These are phyloP conservation scores for Cenopis cana DNA, from an alignment of 2,888 invertebrate species.

Conservation along the genomic window DNA sequence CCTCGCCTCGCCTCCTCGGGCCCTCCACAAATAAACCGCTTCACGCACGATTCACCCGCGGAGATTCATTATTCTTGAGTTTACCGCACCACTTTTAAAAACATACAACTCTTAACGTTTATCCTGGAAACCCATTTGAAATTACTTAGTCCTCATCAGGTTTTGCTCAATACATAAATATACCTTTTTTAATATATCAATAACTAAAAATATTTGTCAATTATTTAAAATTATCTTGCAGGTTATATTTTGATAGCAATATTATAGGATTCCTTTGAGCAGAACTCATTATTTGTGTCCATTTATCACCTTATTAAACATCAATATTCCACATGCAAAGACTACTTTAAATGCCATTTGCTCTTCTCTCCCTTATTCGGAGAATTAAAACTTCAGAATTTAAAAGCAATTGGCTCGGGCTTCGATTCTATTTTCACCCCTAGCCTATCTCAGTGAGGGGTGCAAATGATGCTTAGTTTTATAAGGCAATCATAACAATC, in stretches of 20 bases:
- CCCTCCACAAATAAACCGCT: constrained; percentile 84
- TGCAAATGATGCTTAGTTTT: constrained; percentile 48
- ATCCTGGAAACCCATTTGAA: constrained; percentile 7
- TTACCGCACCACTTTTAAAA: constrained; percentile 55
- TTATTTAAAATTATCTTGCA: background rate
- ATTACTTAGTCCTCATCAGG: background rate
- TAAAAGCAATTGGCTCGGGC: constrained; percentile 49
- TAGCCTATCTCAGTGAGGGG: constrained; percentile 25
- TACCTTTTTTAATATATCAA: too few relatives aligned
- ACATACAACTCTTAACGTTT: constrained; percentile 28
- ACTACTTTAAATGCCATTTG: constrained; percentile 53
- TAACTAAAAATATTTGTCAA: background rate
- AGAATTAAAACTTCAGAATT: constrained; percentile 51
- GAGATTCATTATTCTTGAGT: constrained; percentile 84
- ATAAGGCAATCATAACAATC: constrained; percentile 14
- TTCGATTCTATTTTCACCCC: constrained; percentile 45
- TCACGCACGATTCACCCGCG: constrained; percentile 82
- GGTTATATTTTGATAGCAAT: background rate
- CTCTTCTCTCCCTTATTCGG: constrained; percentile 51
- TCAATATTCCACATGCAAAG: constrained; percentile 18
- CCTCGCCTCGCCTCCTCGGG: constrained; percentile 63
- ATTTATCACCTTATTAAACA: constrained; percentile 14
- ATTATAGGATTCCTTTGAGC: background rate
- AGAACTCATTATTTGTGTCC: background rate
- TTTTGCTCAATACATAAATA: background rate